phyloP scores from a whole-genome alignment of 1,140 invertebrate species.

The Oscheius sp. region DNA sequence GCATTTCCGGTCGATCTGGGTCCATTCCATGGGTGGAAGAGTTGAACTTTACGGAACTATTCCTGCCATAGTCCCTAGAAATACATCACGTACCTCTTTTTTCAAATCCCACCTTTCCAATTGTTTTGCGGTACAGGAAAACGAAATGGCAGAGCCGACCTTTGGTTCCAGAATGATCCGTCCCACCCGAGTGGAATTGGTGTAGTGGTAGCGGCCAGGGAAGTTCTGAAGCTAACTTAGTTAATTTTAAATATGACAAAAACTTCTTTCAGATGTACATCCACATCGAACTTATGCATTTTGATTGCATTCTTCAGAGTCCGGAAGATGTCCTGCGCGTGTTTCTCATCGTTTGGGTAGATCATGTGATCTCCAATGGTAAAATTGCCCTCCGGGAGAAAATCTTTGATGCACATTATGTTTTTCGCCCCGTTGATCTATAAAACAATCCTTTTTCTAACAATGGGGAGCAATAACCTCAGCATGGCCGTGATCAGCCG shows the following conservation, averaged over 20 bases:
- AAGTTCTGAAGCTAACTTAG: conserved; percentile 8
- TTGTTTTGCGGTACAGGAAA: conserved; percentile 7
- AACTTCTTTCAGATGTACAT: conserved; percentile 28
- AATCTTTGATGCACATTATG: conserved; percentile 31
- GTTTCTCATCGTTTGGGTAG: conserved; percentile 22
- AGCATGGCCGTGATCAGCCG: conserved; percentile 33
- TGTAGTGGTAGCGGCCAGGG: conserved; percentile 19
- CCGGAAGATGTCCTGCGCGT: conserved; percentile 17
- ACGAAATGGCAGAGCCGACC: conserved; percentile 27
- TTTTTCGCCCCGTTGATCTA: conserved; percentile 15
- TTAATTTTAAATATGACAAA: not conserved
- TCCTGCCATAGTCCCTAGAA: conserved; percentile 26
- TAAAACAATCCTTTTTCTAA: not conserved
- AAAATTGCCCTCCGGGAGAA: conserved; percentile 6
- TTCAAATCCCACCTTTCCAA: conserved; percentile 17
- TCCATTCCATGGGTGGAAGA: conserved; percentile 37
- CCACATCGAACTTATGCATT: conserved; percentile 18
- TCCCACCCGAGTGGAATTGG: conserved; percentile 17
- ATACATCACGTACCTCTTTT: not conserved
- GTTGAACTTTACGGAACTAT: conserved; percentile 22
- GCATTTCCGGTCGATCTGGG: conserved; percentile 29
- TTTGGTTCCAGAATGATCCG: conserved; percentile 25
- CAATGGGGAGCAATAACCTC: conserved; percentile 13
- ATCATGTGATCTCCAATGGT: conserved; percentile 36
- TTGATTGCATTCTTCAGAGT: conserved; percentile 26